Base-by-base conservation (phyloP, 2,113 vertebrate species). In the Alces alces region DNA sequence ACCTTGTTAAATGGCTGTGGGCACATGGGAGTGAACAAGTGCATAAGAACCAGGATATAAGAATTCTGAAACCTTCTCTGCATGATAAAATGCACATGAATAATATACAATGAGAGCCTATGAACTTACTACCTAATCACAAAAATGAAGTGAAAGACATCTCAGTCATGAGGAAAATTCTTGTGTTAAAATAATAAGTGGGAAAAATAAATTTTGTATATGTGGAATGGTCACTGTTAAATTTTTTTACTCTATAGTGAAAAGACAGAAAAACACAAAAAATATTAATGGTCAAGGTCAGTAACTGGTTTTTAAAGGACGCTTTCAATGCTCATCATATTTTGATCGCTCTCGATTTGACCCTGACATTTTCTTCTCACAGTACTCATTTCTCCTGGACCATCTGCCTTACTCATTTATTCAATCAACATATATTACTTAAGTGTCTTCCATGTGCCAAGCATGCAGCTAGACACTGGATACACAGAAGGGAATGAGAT, bases 131-230 rank as follows among this genome's bases (percentile, higher is more conserved):
- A 55, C 79, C 30, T 43, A 86, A 78, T 23, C 58, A 89, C 33
- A 92, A 87, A 95, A 84, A 61, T 61, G 5, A 95, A 95, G 86
- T 73, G 21, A 66, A 92, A 87, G 28, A 91, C 15, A 76, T 58
- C 87, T 91, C 33, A 76, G n/a, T 78, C 55, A 54, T 58, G 39
- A 92, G 47, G 13, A 87, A 96, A 64, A 45, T 39, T 13, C 7
- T 61, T 70, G 21, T n/a, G 13, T 87, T 93, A 91, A 93, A 97
- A 91, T 80, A 93, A 52, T 64, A 82, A 82, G 50, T n/a, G 11
- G 79, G 19, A 54, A n/a, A 54, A 76, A 5, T 76, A 39, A 17
- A 76, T 28, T 88, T 80, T 84, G 11, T 55, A 64, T 47, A 84
- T 93, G 27, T 85, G 23, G 43, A 95, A 85, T 86, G 11, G 15